phyloP scores from a whole-genome alignment of 1,140 invertebrate species.

The Diabrotica undecimpunctata region DNA sequence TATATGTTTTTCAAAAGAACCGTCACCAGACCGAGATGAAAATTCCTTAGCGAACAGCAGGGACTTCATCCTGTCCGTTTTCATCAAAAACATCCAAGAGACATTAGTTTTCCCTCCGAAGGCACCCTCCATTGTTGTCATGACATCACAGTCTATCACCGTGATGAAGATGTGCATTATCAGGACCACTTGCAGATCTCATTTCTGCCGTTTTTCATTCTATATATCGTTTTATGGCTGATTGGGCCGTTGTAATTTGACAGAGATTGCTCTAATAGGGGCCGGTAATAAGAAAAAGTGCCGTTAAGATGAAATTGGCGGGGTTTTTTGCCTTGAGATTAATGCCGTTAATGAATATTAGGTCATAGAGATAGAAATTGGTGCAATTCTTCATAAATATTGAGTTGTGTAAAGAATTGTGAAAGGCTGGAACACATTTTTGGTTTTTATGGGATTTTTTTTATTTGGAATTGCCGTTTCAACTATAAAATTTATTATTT shows the following conservation, averaged over 20 bases:
- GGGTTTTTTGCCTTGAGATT: no score
- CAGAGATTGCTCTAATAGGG: no score
- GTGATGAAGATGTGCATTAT: slow-evolving; percentile 20
- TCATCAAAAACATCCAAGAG: slow-evolving; percentile 10
- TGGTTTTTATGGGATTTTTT: no score
- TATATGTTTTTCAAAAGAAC: neutral
- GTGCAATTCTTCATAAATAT: no score
- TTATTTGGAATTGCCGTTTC: no score
- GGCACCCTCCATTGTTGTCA: slow-evolving; percentile 13
- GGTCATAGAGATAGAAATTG: no score
- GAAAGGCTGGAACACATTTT: no score
- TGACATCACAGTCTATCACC: slow-evolving; percentile 16
- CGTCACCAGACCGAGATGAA: neutral
- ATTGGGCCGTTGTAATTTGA: neutral
- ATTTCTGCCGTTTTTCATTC: slow-evolving; percentile 16
- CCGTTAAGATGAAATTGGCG: no score
- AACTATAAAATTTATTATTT: no score
- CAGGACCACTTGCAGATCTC: slow-evolving; percentile 12
- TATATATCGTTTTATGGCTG: slow-evolving; percentile 7
- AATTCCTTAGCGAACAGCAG: slow-evolving; percentile 5
- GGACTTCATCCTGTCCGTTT: slow-evolving; percentile 9
- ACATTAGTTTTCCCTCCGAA: slow-evolving; percentile 15
- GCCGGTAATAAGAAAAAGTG: no score
- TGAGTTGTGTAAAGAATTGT: no score
- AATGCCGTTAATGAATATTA: no score